Conservation (phyloP, 2,888 invertebrate species). For the Cerastoderma edule region DNA sequence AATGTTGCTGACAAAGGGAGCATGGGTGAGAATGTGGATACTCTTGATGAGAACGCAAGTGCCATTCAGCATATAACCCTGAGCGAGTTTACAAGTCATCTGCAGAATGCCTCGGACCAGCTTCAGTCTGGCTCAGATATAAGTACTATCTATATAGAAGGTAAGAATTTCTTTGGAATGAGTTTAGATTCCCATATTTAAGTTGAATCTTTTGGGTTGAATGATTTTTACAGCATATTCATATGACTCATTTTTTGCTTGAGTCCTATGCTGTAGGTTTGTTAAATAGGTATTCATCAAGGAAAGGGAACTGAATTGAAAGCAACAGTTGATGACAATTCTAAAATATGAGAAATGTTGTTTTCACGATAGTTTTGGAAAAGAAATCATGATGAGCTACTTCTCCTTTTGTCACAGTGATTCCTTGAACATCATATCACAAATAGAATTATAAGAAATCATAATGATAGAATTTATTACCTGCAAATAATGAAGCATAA, state of each 20-base stretch:
- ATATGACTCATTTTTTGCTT: neutral
- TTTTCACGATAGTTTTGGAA: too few relatives aligned
- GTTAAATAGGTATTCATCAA: too few relatives aligned
- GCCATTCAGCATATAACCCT: constrained; percentile 58
- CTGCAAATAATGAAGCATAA: too few relatives aligned
- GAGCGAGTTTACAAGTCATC: constrained; percentile 32
- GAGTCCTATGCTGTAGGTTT: neutral
- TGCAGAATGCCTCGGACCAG: constrained; percentile 30
- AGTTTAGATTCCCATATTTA: neutral
- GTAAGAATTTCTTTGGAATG: constrained; percentile 15
- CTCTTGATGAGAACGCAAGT: constrained; percentile 56
- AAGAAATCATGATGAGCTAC: too few relatives aligned
- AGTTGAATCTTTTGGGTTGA: too few relatives aligned
- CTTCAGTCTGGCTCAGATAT: constrained; percentile 37
- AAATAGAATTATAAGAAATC: too few relatives aligned
- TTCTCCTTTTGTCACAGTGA: constrained; percentile 11
- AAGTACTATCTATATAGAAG: constrained; percentile 51
- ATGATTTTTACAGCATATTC: neutral
- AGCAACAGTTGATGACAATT: constrained; percentile 9
- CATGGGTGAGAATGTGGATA: constrained; percentile 13
- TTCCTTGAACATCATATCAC: too few relatives aligned
- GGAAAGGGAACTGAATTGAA: too few relatives aligned
- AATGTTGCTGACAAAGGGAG: neutral
- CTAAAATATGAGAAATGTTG: neutral
- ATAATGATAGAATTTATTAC: too few relatives aligned